A percentile compares a stretch with the other conserved stretches of the same genome.
Conservation (phyloP, 2,888 invertebrate genomes). For the Mylabris sibirica region DNA sequence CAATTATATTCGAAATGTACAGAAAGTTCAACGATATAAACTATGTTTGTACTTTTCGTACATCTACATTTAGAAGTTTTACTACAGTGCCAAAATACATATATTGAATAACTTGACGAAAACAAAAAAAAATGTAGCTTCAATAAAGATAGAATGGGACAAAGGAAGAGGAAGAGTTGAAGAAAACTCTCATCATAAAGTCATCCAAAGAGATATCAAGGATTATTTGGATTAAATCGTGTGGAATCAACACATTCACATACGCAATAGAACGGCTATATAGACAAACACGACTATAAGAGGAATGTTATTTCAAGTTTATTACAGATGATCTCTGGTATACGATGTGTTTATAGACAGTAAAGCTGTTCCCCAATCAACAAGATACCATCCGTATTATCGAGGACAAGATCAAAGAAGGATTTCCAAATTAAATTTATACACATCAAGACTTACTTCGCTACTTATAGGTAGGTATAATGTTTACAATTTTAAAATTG, state of each 20-base stretch:
- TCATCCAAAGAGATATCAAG: constrained; percentile 17
- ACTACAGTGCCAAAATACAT: not conserved
- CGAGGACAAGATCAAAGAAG: constrained; percentile 30
- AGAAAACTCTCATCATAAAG: constrained; percentile 28
- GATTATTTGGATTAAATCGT: constrained; percentile 36
- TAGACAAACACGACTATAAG: constrained; percentile 13
- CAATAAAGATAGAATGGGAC: not conserved
- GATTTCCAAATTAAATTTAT: constrained; percentile 25
- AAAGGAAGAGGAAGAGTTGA: not conserved
- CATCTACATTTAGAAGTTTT: constrained; percentile 15
- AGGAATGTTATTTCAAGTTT: constrained; percentile 31
- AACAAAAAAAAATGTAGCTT: not conserved
- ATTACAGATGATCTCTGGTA: constrained; percentile 37
- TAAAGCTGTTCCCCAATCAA: constrained; percentile 27
- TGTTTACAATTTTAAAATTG: not conserved
- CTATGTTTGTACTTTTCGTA: not conserved
- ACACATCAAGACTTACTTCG: not conserved
- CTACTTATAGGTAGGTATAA: not conserved
- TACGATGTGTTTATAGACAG: constrained; percentile 36
- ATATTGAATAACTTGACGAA: not conserved
- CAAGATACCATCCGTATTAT: constrained; percentile 23
- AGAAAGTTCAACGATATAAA: not conserved
- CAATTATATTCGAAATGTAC: constrained; percentile 25
- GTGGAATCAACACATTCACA: constrained; percentile 26
- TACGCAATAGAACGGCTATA: not conserved